Base-by-base conservation (phyloP, 2,113 vertebrate species). In the Spizaetus ornatus region DNA sequence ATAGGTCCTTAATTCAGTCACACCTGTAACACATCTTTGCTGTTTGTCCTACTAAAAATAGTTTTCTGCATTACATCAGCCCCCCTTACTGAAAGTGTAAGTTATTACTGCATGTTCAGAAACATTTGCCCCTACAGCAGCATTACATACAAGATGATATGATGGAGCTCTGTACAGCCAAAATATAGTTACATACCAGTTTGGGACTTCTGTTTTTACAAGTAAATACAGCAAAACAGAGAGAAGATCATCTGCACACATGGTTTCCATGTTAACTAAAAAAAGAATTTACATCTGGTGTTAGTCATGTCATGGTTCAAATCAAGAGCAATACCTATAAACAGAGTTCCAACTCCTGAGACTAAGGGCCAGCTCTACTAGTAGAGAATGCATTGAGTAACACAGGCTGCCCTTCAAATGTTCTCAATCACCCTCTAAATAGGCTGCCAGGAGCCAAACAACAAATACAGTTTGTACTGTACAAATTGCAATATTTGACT, bases 161-260 rank as follows among this genome's bases (percentile, higher is more conserved):
- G 3, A 47, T 21, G 9, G 32, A 81, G 32, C 12, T 84, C 40
- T 84, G 7, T n/a, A 26, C 8, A 85, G 55, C 27, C 62, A 69
- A 65, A 63, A 43, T 16, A 34, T 27, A 45, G 22, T 74, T 31
- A 76, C 98, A 97, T 98, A 99, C 99, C 99, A 99, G 95, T 99
- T 99, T 47, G 99, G 99, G 83, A 99, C 99, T 96, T 99, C 99
- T 6, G 99, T 99, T 98, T 99, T 99, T 62, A 99, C 99, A 88
- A 99, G 98, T 91, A 99, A 98, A 92, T 99, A 99, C 42, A 99
- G 98, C 95, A 99, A 97, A 86, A 99, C 99, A 5, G 99, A 99
- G 3, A 99, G 99, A 26, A 99, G 99, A 93, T 99, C 99, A 90
- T 99, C 99, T 2, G 99, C 99, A 96, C 99, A 99, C 98, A 99